Conservation (phyloP, 1,140 invertebrate species). For the Sycobia sp. region DNA sequence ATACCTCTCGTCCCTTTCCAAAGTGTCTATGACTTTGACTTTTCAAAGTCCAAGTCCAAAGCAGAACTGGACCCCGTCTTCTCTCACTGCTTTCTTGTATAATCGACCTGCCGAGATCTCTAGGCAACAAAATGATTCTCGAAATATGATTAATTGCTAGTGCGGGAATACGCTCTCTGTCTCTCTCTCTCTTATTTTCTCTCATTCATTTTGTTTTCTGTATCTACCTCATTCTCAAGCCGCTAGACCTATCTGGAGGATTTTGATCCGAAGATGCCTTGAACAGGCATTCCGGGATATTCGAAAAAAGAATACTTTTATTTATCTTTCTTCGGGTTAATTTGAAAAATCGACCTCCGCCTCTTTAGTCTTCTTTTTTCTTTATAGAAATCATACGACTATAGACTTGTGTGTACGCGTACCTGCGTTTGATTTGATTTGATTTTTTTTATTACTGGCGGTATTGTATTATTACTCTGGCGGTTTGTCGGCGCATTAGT, state of each 20-base stretch:
- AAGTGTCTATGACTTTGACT: no score
- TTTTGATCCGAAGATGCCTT: no score
- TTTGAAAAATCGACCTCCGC: conserved; percentile 23
- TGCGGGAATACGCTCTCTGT: conserved; percentile 55
- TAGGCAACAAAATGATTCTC: conserved; percentile 60
- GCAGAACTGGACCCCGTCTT: no score
- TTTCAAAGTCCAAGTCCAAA: conserved; percentile 48
- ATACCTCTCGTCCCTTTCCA: conserved; percentile 38
- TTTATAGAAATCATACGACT: no score
- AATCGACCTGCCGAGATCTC: conserved; percentile 54
- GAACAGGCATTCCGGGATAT: conserved; percentile 13
- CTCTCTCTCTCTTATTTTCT: conserved; percentile 13
- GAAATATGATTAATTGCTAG: conserved; percentile 63
- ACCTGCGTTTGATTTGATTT: no score
- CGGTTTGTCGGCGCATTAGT: no score
- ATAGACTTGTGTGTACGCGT: no score
- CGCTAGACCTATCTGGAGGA: no score
- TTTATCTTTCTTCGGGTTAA: conserved; percentile 3
- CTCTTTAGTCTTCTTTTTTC: conserved; percentile 20
- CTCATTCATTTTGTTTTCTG: neutral
- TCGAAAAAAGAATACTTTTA: conserved; percentile 19
- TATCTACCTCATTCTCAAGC: neutral
- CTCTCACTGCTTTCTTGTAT: no score
- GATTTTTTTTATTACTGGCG: neutral
- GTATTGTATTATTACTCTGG: no score